Percentiles rank a stretch among this genome's conserved stretches.
Evolutionary conservation across 2,888 invertebrate species (phyloP).

Genomic region (Megastigmus dorsalis): DNA sequence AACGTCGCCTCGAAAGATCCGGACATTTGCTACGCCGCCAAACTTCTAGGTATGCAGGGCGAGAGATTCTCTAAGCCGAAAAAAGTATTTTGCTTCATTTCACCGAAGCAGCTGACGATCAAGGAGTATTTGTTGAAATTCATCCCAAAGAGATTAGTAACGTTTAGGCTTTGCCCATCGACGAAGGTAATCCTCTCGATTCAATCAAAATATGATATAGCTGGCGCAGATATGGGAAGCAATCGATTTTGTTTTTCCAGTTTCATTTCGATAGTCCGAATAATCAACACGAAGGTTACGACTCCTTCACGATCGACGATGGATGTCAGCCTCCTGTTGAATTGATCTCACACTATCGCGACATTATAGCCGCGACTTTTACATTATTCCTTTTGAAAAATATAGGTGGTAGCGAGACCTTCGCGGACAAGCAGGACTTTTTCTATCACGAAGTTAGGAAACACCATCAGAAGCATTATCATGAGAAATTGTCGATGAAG

Average conservation of each 20-base stretch:
- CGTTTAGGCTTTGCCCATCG: conserved; percentile 94
- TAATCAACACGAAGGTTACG: conserved; percentile 77
- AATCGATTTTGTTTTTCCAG: conserved; percentile 73
- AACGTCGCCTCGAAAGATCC: conserved; percentile 90
- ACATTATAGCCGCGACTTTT: conserved; percentile 94
- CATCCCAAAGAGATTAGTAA: conserved; percentile 92
- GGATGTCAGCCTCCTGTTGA: conserved; percentile 92
- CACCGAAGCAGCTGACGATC: conserved; percentile 92
- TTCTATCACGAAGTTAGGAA: conserved; percentile 86
- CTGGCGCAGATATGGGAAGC: too few relatives aligned
- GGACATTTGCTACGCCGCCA: conserved; percentile 91
- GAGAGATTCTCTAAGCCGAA: conserved; percentile 84
- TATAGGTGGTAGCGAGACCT: conserved; percentile 96
- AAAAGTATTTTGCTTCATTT: conserved; percentile 92
- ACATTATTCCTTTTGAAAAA: conserved; percentile 93
- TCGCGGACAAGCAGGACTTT: conserved; percentile 85
- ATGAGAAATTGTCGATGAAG: conserved; percentile 89
- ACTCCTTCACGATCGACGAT: conserved; percentile 89
- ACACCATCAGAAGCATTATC: conserved; percentile 90
- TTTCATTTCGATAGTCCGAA: conserved; percentile 80
- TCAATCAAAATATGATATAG: not conserved
- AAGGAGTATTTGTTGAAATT: conserved; percentile 95
- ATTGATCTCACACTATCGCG: conserved; percentile 88
- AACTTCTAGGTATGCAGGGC: conserved; percentile 78
- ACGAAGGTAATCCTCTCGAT: conserved; percentile 82